Evolutionary conservation across 2,888 invertebrate species (phyloP).

Genomic region (Aphidius colemani): DNA sequence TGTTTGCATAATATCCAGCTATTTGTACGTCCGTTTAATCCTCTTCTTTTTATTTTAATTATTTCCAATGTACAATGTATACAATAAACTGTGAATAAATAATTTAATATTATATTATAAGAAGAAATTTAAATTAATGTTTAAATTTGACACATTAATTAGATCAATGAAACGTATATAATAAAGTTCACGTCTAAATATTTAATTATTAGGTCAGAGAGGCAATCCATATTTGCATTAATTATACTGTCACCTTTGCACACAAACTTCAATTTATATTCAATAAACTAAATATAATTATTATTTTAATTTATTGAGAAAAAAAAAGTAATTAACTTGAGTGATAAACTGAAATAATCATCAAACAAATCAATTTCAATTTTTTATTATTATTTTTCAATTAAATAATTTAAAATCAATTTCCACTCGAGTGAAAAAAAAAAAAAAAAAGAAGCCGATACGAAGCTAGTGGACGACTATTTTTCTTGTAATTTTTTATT

Average conservation of each 20-base stretch:
- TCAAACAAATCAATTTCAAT: too few species aligned
- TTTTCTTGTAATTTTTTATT: too few species aligned
- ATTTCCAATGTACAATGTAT: slow-evolving; percentile 27
- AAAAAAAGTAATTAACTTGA: slow-evolving; percentile 9
- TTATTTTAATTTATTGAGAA: slow-evolving; percentile 31
- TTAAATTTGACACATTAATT: slow-evolving; percentile 36
- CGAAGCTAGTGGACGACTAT: too few species aligned
- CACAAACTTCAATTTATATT: slow-evolving; percentile 3
- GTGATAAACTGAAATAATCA: slow-evolving; percentile 3
- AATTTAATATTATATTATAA: neutral
- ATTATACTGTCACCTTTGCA: slow-evolving; percentile 26
- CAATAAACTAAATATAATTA: slow-evolving; percentile 34
- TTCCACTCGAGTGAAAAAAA: too few species aligned
- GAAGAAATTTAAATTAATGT: too few species aligned
- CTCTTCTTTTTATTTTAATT: neutral
- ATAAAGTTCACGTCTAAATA: slow-evolving; percentile 30
- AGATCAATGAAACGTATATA: slow-evolving; percentile 42
- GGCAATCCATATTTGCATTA: slow-evolving; percentile 29
- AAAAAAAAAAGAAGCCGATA: too few species aligned
- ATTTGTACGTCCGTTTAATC: slow-evolving; percentile 33
- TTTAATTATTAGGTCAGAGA: slow-evolving; percentile 21
- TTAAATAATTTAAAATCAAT: neutral
- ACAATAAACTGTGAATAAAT: slow-evolving; percentile 3
- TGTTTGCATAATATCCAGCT: slow-evolving; percentile 49
- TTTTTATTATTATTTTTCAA: too few species aligned